phyloP scores from a whole-genome alignment of 2,888 invertebrate species.

The Cryptus armator region DNA sequence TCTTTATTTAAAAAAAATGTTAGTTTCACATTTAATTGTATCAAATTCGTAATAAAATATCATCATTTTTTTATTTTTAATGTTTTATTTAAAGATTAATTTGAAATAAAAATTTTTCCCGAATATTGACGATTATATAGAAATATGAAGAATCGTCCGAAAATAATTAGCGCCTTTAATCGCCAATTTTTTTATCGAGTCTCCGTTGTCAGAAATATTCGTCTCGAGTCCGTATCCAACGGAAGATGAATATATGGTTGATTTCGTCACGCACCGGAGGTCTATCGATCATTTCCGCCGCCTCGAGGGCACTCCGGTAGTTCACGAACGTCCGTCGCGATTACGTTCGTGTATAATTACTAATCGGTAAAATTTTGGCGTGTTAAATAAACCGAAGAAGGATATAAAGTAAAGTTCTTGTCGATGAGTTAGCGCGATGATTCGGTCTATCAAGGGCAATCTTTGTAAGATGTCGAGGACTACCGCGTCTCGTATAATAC shows the following conservation, averaged over 20 bases:
- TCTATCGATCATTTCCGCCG: conserved; percentile 50
- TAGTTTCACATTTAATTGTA: too few relatives aligned
- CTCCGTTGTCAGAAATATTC: neutral
- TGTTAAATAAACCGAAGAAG: conserved; percentile 30
- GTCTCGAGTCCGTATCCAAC: conserved; percentile 6
- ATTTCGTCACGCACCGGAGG: conserved; percentile 38
- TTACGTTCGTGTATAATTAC: conserved; percentile 29
- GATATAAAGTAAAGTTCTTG: neutral
- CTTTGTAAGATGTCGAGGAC: neutral
- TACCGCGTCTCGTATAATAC: neutral
- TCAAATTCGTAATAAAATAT: too few relatives aligned
- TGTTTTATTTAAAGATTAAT: neutral
- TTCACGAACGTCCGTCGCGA: conserved; percentile 26
- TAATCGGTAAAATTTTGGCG: conserved; percentile 27
- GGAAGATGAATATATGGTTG: neutral
- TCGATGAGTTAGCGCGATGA: neutral
- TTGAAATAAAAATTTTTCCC: neutral
- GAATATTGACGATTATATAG: neutral
- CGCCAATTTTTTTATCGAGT: neutral
- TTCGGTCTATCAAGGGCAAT: conserved; percentile 27
- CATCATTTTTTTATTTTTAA: neutral
- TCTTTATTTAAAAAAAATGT: too few relatives aligned
- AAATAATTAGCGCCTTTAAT: neutral
- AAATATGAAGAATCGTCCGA: neutral
- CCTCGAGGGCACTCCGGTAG: conserved; percentile 38